These are phyloP conservation scores for Ondatra zibethicus DNA, from an alignment of 2,113 vertebrate genomes.

Conservation along the genomic window DNA sequence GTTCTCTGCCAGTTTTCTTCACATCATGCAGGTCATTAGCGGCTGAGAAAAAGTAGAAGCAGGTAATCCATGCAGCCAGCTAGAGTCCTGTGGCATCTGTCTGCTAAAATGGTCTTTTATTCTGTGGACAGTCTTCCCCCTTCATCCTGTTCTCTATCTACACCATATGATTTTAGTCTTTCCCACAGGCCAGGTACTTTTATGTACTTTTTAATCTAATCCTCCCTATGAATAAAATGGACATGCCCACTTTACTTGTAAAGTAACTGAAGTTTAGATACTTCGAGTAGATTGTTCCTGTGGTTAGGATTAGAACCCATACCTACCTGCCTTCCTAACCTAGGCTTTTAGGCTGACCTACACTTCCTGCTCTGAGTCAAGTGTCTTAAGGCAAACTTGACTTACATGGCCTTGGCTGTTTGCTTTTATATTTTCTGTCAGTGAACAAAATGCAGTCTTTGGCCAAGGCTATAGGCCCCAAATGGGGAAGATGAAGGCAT, in stretches of 20 bases:
- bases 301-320: background rate
- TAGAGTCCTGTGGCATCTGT: background rate
- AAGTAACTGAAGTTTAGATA: constrained; percentile 7
- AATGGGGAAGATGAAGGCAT: background rate
- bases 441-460: background rate
- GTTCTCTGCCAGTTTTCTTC: constrained; percentile 54
- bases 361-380: background rate
- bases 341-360: background rate
- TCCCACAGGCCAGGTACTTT: background rate
- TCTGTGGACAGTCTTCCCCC: background rate
- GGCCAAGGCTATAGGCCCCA: background rate
- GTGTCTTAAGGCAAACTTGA: background rate
- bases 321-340: background rate
- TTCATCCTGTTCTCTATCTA: background rate
- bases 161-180: background rate
- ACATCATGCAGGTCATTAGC: constrained; percentile 51
- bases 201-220: background rate
- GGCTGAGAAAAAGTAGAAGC: constrained; percentile 59
- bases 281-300: background rate
- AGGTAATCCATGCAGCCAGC: constrained; percentile 32
- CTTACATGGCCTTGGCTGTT: background rate
- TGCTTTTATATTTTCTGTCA: background rate
- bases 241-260: background rate
- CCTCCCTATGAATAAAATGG: background rate
- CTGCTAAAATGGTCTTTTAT: fast-evolving